A percentile compares a stretch with the other conserved stretches of the same genome.
phyloP scores from a whole-genome alignment of 1,140 invertebrate genomes.

The Caenorhabditis latens region DNA sequence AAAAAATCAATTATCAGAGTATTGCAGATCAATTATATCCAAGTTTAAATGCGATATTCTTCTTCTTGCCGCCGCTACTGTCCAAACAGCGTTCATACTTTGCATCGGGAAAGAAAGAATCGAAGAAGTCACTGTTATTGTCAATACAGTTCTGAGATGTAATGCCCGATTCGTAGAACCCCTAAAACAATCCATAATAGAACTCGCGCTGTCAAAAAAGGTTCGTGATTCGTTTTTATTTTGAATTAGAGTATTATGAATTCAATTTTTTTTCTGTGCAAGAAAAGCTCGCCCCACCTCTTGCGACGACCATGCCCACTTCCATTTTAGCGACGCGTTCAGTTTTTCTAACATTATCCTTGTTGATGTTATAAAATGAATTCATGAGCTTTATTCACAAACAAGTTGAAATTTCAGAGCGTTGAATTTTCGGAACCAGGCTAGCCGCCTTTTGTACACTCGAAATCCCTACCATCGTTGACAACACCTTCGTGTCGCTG shows the following conservation, averaged over 20 bases:
- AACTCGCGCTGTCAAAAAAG: constrained; percentile 4
- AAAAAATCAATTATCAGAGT: neutral
- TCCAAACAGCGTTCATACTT: constrained; percentile 26
- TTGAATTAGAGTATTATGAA: neutral
- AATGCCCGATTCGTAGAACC: neutral
- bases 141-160: constrained; percentile 25
- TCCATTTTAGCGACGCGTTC: too few relatives aligned
- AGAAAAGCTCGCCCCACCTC: too few relatives aligned
- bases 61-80: neutral
- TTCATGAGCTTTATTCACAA: neutral
- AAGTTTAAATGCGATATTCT: constrained; percentile 14
- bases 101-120: neutral
- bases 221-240: neutral
- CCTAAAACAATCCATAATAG: constrained; percentile 30
- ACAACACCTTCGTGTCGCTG: constrained; percentile 10
- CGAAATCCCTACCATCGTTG: neutral
- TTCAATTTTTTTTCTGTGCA: too few relatives aligned
- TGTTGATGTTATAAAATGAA: too few relatives aligned
- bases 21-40: neutral
- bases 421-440: neutral
- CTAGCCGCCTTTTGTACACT: neutral
- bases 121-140: neutral
- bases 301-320: too few relatives aligned
- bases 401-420: constrained; percentile 11
- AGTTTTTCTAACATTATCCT: too few relatives aligned